Percentiles rank a stretch among this genome's conserved stretches.
These are phyloP conservation scores for Electrophaes corylata DNA, from an alignment of 2,888 invertebrate species.

Conservation along the genomic window DNA sequence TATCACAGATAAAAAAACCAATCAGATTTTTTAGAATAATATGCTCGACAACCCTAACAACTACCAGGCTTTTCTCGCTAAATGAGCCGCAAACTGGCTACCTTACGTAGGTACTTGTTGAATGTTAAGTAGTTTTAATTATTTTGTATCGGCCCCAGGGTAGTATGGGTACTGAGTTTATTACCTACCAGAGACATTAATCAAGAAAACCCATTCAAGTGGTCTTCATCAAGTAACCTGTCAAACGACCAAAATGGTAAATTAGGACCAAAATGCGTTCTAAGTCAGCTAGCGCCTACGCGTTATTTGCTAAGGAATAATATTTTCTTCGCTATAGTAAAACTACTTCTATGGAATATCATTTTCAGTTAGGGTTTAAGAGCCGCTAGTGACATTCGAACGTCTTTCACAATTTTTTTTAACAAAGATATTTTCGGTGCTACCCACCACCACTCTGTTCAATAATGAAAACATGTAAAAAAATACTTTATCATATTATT, in stretches of 20 bases:
- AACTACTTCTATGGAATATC: too few relatives aligned
- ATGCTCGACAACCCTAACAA: slow-evolving; percentile 31
- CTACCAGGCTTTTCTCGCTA: slow-evolving; percentile 46
- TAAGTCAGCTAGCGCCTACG: not conserved
- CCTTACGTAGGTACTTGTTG: slow-evolving; percentile 69
- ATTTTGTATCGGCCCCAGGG: slow-evolving; percentile 74
- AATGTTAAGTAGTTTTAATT: slow-evolving; percentile 83
- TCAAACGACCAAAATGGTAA: slow-evolving; percentile 2
- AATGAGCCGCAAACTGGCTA: slow-evolving; percentile 73
- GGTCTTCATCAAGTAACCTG: slow-evolving; percentile 16
- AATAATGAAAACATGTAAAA: too few relatives aligned
- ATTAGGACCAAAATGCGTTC: not conserved
- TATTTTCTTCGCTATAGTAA: too few relatives aligned
- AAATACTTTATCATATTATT: too few relatives aligned
- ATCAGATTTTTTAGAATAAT: too few relatives aligned
- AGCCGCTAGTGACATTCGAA: too few relatives aligned
- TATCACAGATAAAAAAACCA: too few relatives aligned
- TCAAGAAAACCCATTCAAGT: slow-evolving; percentile 47
- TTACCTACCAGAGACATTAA: slow-evolving; percentile 64
- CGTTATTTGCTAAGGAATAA: not conserved
- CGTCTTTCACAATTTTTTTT: too few relatives aligned
- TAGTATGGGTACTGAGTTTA: slow-evolving; percentile 49
- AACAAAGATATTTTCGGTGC: too few relatives aligned
- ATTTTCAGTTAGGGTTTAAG: too few relatives aligned
- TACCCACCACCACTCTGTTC: too few relatives aligned